phyloP scores from a whole-genome alignment of 2,888 invertebrate species.

The Cordilura impudica region DNA sequence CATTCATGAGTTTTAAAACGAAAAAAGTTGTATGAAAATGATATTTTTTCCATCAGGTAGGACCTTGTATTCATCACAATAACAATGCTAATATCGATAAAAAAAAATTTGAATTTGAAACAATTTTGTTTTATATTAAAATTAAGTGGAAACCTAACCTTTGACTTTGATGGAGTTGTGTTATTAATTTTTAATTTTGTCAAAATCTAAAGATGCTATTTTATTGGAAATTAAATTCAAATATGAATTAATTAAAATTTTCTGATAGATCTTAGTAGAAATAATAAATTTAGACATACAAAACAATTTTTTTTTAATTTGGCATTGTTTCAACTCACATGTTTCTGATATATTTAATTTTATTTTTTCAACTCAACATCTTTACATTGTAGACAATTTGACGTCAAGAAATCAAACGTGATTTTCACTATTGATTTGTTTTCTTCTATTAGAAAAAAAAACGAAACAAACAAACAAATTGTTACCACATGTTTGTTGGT shows the following conservation, averaged over 20 bases:
- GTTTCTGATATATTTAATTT: background rate
- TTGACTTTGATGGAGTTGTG: background rate
- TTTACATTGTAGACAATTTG: constrained; percentile 44
- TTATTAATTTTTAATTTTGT: too few relatives aligned
- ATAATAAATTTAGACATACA: background rate
- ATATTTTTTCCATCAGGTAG: background rate
- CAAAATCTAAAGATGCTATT: too few relatives aligned
- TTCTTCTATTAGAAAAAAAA: constrained; percentile 15
- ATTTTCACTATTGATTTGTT: constrained; percentile 30
- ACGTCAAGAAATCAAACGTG: constrained; percentile 43
- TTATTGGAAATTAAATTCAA: too few relatives aligned
- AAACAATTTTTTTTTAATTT: background rate
- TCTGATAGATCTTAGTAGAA: background rate
- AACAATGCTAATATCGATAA: too few relatives aligned
- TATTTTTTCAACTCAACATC: background rate
- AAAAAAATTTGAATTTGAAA: background rate
- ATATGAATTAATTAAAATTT: too few relatives aligned
- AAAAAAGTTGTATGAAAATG: background rate
- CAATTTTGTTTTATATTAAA: constrained; percentile 19
- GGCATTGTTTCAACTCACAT: background rate
- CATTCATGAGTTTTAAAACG: background rate
- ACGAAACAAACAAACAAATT: background rate
- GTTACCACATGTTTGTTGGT: constrained; percentile 20
- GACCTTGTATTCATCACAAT: background rate
- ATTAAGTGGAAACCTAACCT: too few relatives aligned